These are phyloP conservation scores for Gymnorhina tibicen DNA, from an alignment of 2,113 vertebrate species.

Conservation along the genomic window DNA sequence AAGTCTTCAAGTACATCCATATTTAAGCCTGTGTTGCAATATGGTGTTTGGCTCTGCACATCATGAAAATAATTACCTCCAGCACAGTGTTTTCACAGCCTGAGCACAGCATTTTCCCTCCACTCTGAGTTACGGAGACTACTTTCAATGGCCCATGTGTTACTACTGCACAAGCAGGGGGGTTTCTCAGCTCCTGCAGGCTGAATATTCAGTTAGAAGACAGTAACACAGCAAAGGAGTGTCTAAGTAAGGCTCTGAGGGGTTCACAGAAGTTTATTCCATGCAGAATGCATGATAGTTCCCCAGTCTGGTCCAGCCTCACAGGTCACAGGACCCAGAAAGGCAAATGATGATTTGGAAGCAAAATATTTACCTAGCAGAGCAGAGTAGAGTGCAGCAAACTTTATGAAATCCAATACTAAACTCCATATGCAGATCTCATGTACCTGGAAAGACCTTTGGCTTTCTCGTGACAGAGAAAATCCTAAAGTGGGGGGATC, in stretches of 20 bases:
- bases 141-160: background rate
- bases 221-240: background rate
- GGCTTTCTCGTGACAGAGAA: background rate
- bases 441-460: background rate
- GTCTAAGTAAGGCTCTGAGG: background rate
- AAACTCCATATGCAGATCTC: background rate
- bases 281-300: background rate
- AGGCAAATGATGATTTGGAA: background rate
- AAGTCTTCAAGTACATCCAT: background rate
- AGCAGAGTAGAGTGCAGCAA: background rate
- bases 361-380: background rate
- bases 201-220: background rate
- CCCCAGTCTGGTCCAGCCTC: background rate
- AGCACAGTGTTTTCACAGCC: background rate
- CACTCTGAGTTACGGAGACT: background rate
- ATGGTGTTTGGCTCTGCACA: background rate
- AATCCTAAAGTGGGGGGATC: background rate
- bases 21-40: background rate
- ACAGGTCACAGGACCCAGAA: background rate
- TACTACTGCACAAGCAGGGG: background rate
- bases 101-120: background rate
- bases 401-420: background rate
- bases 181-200: background rate
- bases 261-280: background rate
- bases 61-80: background rate